These are phyloP conservation scores for Meloidogyne chitwoodi DNA, from an alignment of 1,140 invertebrate genomes.

Conservation along the genomic window DNA sequence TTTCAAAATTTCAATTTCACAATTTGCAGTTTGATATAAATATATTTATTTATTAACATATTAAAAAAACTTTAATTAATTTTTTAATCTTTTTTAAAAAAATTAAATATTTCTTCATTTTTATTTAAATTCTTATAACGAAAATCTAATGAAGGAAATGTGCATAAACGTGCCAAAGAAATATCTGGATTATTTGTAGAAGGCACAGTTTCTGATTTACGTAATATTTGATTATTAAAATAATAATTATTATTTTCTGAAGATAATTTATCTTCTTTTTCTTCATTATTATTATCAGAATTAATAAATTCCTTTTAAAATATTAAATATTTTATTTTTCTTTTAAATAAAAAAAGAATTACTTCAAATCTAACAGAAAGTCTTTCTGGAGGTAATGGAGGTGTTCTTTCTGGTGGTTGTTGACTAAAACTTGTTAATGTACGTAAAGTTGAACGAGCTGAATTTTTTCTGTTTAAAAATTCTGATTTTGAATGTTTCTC, in stretches of 20 bases:
- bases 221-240: neutral
- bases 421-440: neutral
- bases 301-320: conserved; percentile 18
- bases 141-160: conserved; percentile 12
- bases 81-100: neutral
- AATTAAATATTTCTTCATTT: neutral
- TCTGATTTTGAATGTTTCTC: neutral
- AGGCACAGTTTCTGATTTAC: conserved; percentile 18
- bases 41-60: too few relatives aligned
- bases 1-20: too few relatives aligned
- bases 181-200: conserved; percentile 6
- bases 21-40: too few relatives aligned
- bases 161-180: conserved; percentile 4
- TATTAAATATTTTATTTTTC: neutral
- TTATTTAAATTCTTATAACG: neutral
- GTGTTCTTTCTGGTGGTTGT: conserved; percentile 14
- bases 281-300: neutral
- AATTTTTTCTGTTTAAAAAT: neutral
- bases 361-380: conserved; percentile 14
- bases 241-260: neutral
- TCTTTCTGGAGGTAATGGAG: conserved; percentile 8
- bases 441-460: neutral
- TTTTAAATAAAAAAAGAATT: neutral
- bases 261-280: neutral
- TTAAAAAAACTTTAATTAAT: too few relatives aligned